Base-by-base conservation (phyloP, 2,113 vertebrate genomes). In the Phyllostomus discolor region DNA sequence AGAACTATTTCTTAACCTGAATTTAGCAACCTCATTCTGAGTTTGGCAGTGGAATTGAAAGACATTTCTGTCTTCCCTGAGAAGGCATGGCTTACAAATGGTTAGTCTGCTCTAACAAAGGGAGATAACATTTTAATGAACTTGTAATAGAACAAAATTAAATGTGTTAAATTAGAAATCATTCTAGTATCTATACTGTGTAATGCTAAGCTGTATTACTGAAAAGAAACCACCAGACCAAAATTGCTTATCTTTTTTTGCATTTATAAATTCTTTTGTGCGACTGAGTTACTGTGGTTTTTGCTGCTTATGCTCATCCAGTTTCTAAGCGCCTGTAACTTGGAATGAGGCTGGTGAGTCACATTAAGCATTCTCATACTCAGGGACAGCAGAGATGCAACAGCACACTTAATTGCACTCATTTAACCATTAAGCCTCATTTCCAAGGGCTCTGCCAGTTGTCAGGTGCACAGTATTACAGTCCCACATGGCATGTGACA, bases 381-480 rank as follows among this genome's bases (percentile, higher is more conserved):
- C 80, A 66, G 66, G 83, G 95, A 97, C 35, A 95, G 86, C 85
- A 95, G 38, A 94, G 69, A 84, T 75, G 52, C 46, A 95, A 95
- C 52, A 76, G 62, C 50, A 90, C 75, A 96, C 80, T 96, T 96
- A 96, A 95, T 85, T 96, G 83, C 93, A 89, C 48, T 96, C 91
- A 85, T 94, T 96, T 97, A 95, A 91, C 92, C 89, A 96, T 91
- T 97, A 97, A 81, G 52, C 89, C 66, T 96, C 31, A 24, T 95
- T 98, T 97, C 86, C 86, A 96, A 73, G 83, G 69, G 67, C 48
- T 85, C 82, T 96, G 92, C 94, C 85, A 94, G 80, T 96, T 97
- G 96, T 96, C 94, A 94, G 88, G 88, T 96, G 88, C 62, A 48
- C 88, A 91, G 72, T 81, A 81, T 95, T 93, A 85, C 9, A 86